Evolutionary conservation across 2,888 invertebrate species (phyloP), one percentile per base, ranked within the genome.

Genomic region (Odontocerum albicorne): DNA sequence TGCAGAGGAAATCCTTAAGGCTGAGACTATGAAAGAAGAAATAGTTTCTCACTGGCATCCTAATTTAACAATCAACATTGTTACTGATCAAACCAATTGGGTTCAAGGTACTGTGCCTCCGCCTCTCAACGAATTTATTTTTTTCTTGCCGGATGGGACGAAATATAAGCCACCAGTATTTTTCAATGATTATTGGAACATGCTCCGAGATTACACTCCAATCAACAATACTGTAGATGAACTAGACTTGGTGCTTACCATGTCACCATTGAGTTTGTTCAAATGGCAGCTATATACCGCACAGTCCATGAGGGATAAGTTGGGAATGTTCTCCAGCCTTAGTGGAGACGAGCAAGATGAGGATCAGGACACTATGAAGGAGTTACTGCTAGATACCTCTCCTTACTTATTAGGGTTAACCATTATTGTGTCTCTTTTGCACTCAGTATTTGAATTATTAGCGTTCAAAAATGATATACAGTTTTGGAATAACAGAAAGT

Each of bases 381-480:
- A 96, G 75, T 90, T 97, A 1, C 81, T 99, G 52, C 73, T 99
- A 56, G 99, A 99, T 67, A 99, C 99, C 1, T 98, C 96, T 67
- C 96, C 97, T 0, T 96, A 96, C 68, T 80, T 99, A 27, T 77
- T 99, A 32, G 97, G 84, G 3, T 71, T 97, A 50, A 99, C 99
- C 2, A 85, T 97, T 57, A 81, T 87, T 47, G 89, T 99, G 0
- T 97, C 98, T 0, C 84, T 99, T 54, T 79, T 99, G 15, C 99
- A 99, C 75, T 97, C 96, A 54, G 86, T 99, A 60, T 99, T 99
- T 77, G 99, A 99, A 72, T 84, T 99, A 63, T 79, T 99, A 51
- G 99, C 99, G 36, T 99, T 99, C 72, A 99, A 99, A 78, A 99
- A 99, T 77, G 99, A 99, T 72, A 99, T 99, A 66, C 99, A 99